Conservation (phyloP, 2,888 invertebrate genomes). For the Holacanthella duospinosa region DNA sequence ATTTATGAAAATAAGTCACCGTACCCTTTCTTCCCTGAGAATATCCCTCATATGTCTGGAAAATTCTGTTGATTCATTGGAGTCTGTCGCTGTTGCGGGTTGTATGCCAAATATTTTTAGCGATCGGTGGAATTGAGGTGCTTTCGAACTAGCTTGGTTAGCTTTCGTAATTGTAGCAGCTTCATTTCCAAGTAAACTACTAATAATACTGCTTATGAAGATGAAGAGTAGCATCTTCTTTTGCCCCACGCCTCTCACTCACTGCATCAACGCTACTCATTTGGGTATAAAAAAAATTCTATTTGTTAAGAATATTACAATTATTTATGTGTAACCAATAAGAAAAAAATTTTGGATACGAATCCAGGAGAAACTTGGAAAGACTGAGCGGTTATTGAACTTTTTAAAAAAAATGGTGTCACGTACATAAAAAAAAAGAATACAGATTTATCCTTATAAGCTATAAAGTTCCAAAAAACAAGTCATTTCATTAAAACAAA, state of each 20-base stretch:
- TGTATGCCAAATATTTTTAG: constrained; percentile 2
- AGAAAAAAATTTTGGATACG: neutral
- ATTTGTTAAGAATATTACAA: too few species aligned
- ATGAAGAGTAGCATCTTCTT: neutral
- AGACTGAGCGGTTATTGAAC: too few species aligned
- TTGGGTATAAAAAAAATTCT: too few species aligned
- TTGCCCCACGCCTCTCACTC: neutral
- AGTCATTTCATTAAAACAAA: too few species aligned
- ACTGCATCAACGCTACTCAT: neutral
- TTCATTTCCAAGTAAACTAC: neutral
- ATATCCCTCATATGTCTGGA: constrained; percentile 3
- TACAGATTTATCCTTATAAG: too few species aligned
- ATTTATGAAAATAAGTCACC: too few species aligned
- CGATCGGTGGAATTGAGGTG: neutral
- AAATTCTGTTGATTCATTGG: neutral
- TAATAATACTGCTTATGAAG: neutral
- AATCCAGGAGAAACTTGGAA: neutral
- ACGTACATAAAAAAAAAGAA: too few species aligned
- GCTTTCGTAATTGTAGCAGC: neutral
- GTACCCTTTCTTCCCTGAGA: neutral
- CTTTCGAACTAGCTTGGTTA: neutral
- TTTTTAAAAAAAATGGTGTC: too few species aligned
- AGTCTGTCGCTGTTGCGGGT: neutral
- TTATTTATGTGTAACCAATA: neutral
- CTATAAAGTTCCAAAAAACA: too few species aligned